A percentile compares a stretch with the other conserved stretches of the same genome.
These are phyloP conservation scores for Elysia chlorotica DNA, from an alignment of 1,140 invertebrate species.

Conservation along the genomic window DNA sequence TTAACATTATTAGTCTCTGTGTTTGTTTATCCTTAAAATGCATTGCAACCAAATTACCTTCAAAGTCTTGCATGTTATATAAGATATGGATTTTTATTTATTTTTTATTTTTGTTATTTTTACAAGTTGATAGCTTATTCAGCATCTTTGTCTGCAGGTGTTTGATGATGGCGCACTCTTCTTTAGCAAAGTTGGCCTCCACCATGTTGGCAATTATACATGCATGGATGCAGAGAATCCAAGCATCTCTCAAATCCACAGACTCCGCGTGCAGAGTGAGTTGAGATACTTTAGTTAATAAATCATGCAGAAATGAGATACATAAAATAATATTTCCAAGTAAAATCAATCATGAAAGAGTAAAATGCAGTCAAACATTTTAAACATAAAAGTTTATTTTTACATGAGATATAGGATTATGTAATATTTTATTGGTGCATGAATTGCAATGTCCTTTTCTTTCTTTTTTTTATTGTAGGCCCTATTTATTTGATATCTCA, in stretches of 20 bases:
- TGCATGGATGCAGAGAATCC: constrained; percentile 78
- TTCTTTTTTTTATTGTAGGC: no score
- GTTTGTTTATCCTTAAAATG: no score
- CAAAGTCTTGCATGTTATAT: no score
- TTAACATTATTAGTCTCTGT: no score
- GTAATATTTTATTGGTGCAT: not conserved
- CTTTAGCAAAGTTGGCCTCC: constrained; percentile 75
- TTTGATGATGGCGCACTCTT: constrained; percentile 72
- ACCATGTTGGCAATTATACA: constrained; percentile 81
- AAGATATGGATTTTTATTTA: no score
- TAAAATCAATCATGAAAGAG: not conserved
- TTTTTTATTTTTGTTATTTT: no score
- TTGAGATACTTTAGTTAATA: constrained; percentile 32
- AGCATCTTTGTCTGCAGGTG: no score
- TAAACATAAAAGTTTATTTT: not conserved
- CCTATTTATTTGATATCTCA: no score
- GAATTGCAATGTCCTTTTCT: not conserved
- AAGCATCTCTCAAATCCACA: constrained; percentile 77
- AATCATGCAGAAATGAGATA: not conserved
- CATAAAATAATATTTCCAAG: not conserved
- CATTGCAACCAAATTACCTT: no score
- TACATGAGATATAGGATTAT: not conserved
- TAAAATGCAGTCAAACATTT: no score
- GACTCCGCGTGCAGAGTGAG: constrained; percentile 79
- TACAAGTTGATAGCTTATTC: no score